Evolutionary conservation across 2,113 vertebrate genomes (phyloP).

Genomic region (Larimichthys polyactis): DNA sequence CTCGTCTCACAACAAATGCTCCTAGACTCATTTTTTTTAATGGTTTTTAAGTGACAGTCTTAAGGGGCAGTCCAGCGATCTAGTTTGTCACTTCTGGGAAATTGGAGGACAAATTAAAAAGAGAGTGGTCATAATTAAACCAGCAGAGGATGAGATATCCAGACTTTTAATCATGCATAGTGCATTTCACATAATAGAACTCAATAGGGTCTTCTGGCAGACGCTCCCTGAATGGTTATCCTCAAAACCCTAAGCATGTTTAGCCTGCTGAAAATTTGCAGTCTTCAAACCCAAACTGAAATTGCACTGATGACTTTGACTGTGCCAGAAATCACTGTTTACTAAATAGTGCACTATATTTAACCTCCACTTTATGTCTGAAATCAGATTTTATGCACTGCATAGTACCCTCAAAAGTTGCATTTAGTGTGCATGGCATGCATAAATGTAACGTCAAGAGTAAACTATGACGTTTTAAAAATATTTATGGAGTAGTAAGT

Average conservation of each 20-base stretch:
- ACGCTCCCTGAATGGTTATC: background rate
- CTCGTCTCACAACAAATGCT: slow-evolving; percentile 25
- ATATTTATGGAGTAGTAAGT: background rate
- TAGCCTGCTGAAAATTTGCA: background rate
- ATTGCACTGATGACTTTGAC: background rate
- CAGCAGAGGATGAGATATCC: background rate
- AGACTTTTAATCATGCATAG: background rate
- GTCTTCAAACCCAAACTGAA: background rate
- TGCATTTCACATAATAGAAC: background rate
- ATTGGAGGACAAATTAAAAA: background rate
- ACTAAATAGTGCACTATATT: background rate
- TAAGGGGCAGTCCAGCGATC: background rate
- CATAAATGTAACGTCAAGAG: background rate
- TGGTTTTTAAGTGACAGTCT: background rate
- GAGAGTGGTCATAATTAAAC: background rate
- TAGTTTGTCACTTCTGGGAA: background rate
- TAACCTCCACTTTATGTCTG: background rate
- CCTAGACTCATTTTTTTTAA: slow-evolving; percentile 6
- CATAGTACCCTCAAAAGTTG: background rate
- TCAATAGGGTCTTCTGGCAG: background rate
- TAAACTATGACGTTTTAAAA: background rate
- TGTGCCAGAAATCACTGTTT: background rate
- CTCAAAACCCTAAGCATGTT: background rate
- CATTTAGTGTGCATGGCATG: background rate
- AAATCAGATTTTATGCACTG: no score